Evolutionary conservation across 2,888 invertebrate species (phyloP).

Genomic region (Spisula subtruncata): DNA sequence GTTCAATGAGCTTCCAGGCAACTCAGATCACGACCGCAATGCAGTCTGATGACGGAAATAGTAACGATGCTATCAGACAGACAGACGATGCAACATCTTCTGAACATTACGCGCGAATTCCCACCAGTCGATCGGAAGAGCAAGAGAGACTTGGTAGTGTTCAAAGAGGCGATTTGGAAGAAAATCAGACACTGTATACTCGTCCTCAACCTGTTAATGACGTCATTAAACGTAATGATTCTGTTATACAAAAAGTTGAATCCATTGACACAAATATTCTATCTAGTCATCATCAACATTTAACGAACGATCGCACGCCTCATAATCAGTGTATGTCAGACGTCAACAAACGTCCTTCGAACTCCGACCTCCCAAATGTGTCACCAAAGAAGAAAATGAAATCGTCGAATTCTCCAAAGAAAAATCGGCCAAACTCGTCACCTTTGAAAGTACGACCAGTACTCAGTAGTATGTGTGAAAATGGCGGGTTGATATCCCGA

Average conservation of each 20-base stretch:
- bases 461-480: conserved; percentile 32
- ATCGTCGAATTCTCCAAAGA: conserved; percentile 47
- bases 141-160: not conserved
- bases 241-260: not conserved
- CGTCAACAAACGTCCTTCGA: conserved; percentile 39
- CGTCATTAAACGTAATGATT: conserved; percentile 4
- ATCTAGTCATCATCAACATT: not conserved
- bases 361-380: conserved; percentile 35
- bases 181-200: not conserved
- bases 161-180: not conserved
- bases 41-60: not conserved
- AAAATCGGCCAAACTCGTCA: conserved; percentile 23
- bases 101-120: not conserved
- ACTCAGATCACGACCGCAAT: not conserved
- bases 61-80: not conserved
- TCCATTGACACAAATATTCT: not conserved
- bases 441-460: conserved; percentile 47
- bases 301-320: not conserved
- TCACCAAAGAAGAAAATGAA: conserved; percentile 58
- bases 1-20: not conserved
- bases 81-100: not conserved
- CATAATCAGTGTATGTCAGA: conserved; percentile 24
- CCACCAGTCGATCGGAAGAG: not conserved
- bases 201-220: not conserved
- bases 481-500: conserved; percentile 40